Evolutionary conservation across 2,113 vertebrate genomes (phyloP).

Genomic region (Danio rerio): DNA sequence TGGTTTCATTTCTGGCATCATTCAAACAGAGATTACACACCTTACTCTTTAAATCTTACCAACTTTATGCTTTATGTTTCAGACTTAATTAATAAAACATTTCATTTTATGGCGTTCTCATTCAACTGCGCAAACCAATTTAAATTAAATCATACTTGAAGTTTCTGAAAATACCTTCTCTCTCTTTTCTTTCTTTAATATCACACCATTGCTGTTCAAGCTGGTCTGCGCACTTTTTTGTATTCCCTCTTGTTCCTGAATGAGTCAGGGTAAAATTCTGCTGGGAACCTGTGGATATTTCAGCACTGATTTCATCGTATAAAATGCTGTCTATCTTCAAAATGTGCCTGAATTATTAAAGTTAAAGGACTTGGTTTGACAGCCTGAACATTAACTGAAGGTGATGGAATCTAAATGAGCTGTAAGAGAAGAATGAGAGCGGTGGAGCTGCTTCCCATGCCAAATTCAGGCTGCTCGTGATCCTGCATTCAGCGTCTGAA

Average conservation of each 20-base stretch:
- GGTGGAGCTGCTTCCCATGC: neutral
- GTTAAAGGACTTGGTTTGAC: constrained; percentile 26
- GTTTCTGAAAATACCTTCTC: neutral
- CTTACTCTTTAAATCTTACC: no score
- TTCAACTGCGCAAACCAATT: neutral
- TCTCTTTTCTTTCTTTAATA: neutral
- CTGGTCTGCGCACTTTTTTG: neutral
- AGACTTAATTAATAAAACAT: no score
- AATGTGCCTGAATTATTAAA: neutral
- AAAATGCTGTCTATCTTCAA: neutral
- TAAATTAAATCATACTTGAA: neutral
- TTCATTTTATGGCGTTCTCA: no score
- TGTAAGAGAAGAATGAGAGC: neutral
- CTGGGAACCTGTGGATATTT: neutral
- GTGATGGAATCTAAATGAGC: constrained; percentile 38
- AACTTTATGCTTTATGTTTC: no score
- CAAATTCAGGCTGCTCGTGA: neutral
- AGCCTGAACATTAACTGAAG: constrained; percentile 4
- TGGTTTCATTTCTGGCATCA: no score
- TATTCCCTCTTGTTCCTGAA: neutral
- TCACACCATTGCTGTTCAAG: neutral
- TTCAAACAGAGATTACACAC: no score
- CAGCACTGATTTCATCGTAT: neutral
- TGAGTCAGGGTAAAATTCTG: neutral
- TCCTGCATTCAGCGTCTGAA: neutral